Percentiles rank a stretch among this genome's conserved stretches.
phyloP scores from a whole-genome alignment of 1,140 invertebrate genomes.

The Leptinotarsa texana region DNA sequence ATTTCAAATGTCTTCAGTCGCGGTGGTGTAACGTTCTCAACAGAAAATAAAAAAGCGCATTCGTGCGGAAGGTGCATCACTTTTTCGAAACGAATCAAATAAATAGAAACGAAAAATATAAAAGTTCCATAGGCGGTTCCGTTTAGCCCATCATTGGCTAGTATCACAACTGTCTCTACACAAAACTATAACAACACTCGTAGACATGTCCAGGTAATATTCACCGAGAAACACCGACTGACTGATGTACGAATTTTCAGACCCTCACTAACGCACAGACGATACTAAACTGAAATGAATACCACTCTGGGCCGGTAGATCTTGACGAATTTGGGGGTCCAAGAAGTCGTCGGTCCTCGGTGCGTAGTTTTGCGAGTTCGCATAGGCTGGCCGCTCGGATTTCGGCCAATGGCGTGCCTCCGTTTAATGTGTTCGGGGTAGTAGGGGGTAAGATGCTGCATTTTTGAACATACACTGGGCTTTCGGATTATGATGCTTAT shows the following conservation, averaged over 20 bases:
- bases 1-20: slow-evolving; percentile 32
- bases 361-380: slow-evolving; percentile 43
- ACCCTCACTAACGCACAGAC: not conserved
- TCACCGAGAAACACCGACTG: slow-evolving; percentile 6
- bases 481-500: slow-evolving; percentile 37
- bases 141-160: slow-evolving; percentile 32
- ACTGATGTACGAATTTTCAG: slow-evolving; percentile 16
- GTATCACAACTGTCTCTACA: slow-evolving; percentile 2
- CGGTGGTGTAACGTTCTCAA: slow-evolving; percentile 22
- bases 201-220: slow-evolving; percentile 17
- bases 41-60: slow-evolving; percentile 4
- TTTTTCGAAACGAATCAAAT: slow-evolving; percentile 7
- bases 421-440: slow-evolving; percentile 33
- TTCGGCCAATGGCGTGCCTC: slow-evolving; percentile 38
- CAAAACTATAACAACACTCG: slow-evolving; percentile 8
- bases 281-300: slow-evolving; percentile 25
- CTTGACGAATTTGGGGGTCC: slow-evolving; percentile 35
- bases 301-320: slow-evolving; percentile 21
- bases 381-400: slow-evolving; percentile 35
- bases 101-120: slow-evolving; percentile 31
- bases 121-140: not conserved
- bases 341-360: slow-evolving; percentile 18
- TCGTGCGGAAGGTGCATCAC: slow-evolving; percentile 11
- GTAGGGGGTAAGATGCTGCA: slow-evolving; percentile 37
- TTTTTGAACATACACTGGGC: slow-evolving; percentile 39